phyloP scores from a whole-genome alignment of 1,140 invertebrate species.

The Holcopasites calliopsidis region DNA sequence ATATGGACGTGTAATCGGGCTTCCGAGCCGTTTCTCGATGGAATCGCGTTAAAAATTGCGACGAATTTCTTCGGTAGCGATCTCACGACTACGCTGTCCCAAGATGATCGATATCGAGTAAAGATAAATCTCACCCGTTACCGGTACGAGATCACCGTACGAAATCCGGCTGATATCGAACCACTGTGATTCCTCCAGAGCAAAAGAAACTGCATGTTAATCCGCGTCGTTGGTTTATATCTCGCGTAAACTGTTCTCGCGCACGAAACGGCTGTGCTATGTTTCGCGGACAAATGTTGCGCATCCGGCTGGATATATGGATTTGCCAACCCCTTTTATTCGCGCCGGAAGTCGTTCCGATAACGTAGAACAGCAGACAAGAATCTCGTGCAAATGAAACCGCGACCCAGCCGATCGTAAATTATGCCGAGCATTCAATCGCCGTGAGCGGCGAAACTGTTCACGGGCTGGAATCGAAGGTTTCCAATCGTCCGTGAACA shows the following conservation, averaged over 20 bases:
- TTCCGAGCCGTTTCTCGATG: background rate
- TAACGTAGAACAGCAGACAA: background rate
- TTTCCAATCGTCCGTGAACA: background rate
- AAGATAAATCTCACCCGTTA: background rate
- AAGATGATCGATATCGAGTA: background rate
- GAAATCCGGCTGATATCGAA: background rate
- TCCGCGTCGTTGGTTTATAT: background rate
- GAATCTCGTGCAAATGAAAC: constrained; percentile 2
- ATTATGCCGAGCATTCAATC: background rate
- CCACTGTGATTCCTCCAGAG: background rate
- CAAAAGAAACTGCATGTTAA: constrained; percentile 1
- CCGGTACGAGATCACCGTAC: background rate
- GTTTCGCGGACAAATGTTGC: background rate
- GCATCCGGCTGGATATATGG: too few species aligned
- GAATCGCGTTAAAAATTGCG: background rate
- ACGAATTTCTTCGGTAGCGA: background rate
- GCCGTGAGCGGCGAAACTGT: background rate
- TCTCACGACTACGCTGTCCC: background rate
- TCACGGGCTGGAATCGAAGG: background rate
- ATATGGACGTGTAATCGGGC: background rate
- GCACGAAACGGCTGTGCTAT: background rate
- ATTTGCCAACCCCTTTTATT: background rate
- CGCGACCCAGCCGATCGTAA: background rate
- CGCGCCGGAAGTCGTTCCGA: background rate
- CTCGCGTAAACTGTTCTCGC: background rate